Percentiles rank a stretch among this genome's conserved stretches.
Conservation (phyloP, 2,113 vertebrate genomes). For the Phalacrocorax aristotelis region DNA sequence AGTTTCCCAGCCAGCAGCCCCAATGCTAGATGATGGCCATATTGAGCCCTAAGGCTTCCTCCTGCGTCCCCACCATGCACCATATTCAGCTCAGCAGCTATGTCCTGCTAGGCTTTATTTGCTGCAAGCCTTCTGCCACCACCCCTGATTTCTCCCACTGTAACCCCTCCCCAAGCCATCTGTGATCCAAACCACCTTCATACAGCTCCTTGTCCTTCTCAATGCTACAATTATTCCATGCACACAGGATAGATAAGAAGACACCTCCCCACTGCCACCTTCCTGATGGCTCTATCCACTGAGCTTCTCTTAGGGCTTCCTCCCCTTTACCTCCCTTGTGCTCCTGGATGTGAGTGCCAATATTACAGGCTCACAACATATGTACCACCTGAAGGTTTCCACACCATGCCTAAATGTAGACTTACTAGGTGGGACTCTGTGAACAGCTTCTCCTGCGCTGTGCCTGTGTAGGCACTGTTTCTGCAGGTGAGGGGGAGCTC, state of each 20-base stretch:
- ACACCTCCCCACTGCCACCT: background rate
- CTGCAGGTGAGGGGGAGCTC: fast-evolving
- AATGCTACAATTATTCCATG: background rate
- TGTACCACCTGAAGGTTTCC: background rate
- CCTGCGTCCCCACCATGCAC: background rate
- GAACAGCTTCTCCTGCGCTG: background rate
- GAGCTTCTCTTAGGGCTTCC: background rate
- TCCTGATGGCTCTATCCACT: background rate
- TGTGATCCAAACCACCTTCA: background rate
- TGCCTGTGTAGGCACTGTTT: fast-evolving
- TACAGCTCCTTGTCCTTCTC: background rate
- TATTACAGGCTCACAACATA: background rate
- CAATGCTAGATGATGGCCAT: background rate
- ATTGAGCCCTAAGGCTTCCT: background rate
- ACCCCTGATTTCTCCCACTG: background rate
- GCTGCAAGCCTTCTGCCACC: background rate
- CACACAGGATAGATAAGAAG: background rate
- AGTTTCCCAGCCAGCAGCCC: background rate
- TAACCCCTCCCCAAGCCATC: background rate
- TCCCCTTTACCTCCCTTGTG: background rate
- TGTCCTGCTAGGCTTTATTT: background rate
- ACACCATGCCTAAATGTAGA: background rate
- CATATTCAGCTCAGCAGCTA: background rate
- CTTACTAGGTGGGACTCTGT: background rate
- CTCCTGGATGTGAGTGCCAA: background rate